Evolutionary conservation across 2,113 vertebrate species (phyloP), one percentile per base, ranked within the genome.

Genomic region (Nothocercus nigrocapillus): DNA sequence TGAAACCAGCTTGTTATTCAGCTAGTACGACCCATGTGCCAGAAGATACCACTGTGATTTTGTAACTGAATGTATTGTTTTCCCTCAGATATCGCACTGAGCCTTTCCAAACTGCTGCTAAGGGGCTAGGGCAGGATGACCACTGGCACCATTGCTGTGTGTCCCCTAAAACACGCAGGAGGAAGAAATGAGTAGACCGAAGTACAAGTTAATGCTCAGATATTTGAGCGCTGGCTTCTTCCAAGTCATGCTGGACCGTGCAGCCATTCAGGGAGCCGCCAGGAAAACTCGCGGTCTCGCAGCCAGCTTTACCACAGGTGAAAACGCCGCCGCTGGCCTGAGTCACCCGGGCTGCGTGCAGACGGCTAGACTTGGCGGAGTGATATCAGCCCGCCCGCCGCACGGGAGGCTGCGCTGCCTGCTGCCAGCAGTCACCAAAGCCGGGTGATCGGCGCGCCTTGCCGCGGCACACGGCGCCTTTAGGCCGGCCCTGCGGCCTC

Each of bases 31-130:
- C 68, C 79, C 63, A 19, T 85, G 47, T 95, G 92, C 94, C 91
- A 93, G 61, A 47, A 70, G 69, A 94, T 88, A 79, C 77, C 63
- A 47, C 82, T 73, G 27, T 25, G 64, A 34, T 96, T 96, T 96
- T 87, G 85, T 76, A 85, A 87, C 22, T 58, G 7, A 76, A 42
- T 77, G 7, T 42, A 58, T 85, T 88, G 32, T 84, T 90, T 62
- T 32, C 69, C 67, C 32, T 75, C 45, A 20, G 4, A 68, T 53
- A 21, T 56, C 51, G 53, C 36, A 14, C 0, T 40, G 58, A 84
- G 69, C 70, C 24, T 81, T 70, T 92, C 77, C 80, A 73, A 63
- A 90, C 66, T 49, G 69, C 58, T 32, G 34, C 5, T 38, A n/a
- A 24, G 67, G 30, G 17, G 4, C 28, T 88, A 34, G 42, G 58